phyloP scores from a whole-genome alignment of 2,888 invertebrate species.

The Frankliniella intonsa region DNA sequence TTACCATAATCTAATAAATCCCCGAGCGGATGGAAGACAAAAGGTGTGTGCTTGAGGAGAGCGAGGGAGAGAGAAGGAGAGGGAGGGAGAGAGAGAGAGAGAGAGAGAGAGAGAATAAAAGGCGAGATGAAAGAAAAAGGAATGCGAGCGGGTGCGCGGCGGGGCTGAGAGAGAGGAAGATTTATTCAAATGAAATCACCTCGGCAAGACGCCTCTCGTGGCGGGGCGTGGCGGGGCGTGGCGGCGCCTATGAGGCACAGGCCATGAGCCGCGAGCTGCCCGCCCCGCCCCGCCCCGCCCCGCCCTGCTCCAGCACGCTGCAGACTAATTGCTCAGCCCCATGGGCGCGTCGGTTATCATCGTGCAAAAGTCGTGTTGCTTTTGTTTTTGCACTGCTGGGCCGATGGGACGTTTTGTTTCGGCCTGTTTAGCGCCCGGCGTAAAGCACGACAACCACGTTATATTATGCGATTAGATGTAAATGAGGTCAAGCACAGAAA shows the following conservation, averaged over 20 bases:
- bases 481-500: too few relatives aligned
- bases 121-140: conserved; percentile 6
- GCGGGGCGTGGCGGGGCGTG: not conserved
- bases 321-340: not conserved
- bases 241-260: not conserved
- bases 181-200: conserved; percentile 27
- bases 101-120: not conserved
- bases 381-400: not conserved
- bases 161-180: not conserved
- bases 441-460: too few relatives aligned
- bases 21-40: conserved; percentile 11
- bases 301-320: not conserved
- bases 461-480: too few relatives aligned
- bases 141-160: not conserved
- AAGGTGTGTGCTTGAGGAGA: conserved; percentile 17
- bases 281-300: not conserved
- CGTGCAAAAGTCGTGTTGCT: not conserved
- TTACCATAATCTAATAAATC: conserved; percentile 25
- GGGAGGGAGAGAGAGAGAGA: not conserved
- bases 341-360: not conserved
- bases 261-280: not conserved
- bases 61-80: not conserved
- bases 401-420: not conserved
- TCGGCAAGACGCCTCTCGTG: conserved; percentile 5
- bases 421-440: too few relatives aligned